phyloP scores from a whole-genome alignment of 1,140 invertebrate species.

The Limonius californicus region DNA sequence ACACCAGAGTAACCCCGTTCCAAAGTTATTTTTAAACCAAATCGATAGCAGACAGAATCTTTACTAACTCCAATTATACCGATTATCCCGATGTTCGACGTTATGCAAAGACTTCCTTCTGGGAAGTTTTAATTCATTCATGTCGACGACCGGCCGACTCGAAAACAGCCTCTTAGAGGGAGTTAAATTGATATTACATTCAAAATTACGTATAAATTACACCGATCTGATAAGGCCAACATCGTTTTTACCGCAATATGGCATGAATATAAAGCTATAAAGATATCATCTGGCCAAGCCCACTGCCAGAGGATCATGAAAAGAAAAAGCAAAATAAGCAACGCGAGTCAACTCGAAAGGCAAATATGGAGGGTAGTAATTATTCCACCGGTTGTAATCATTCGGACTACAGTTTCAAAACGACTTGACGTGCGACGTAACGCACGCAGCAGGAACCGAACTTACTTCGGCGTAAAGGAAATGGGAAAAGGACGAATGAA shows the following conservation, averaged over 20 bases:
- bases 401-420: no score
- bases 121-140: constrained; percentile 5
- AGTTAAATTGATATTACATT: constrained; percentile 6
- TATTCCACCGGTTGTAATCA: no score
- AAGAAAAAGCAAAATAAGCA: no score
- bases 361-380: no score
- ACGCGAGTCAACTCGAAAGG: no score
- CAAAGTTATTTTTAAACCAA: neutral
- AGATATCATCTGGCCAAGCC: constrained; percentile 13
- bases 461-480: no score
- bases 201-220: constrained; percentile 19
- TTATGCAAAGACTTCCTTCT: neutral
- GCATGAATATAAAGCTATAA: constrained; percentile 22
- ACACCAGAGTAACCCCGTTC: neutral
- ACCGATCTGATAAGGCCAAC: constrained; percentile 14
- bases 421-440: no score
- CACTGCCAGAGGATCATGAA: no score
- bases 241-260: constrained; percentile 22
- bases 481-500: no score
- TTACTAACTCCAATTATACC: neutral
- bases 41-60: constrained; percentile 6
- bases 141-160: neutral
- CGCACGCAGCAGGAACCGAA: no score
- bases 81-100: neutral
- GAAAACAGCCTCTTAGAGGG: neutral